Conservation (phyloP, 2,888 invertebrate species). For the Xylota sylvarum region DNA sequence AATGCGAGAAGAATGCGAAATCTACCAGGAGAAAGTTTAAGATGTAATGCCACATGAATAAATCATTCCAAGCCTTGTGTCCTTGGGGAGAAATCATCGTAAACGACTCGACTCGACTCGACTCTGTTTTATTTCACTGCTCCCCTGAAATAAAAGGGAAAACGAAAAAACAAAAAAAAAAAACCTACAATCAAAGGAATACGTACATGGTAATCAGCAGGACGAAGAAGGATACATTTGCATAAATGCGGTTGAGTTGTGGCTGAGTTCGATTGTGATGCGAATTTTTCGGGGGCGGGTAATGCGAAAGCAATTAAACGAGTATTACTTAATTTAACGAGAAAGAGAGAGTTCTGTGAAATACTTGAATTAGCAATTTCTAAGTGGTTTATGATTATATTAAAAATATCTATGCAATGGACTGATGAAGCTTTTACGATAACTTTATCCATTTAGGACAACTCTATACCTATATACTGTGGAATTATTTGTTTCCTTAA, state of each 20-base stretch:
- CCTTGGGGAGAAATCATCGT: slow-evolving; percentile 66
- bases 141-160: neutral
- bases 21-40: slow-evolving; percentile 51
- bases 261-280: slow-evolving; percentile 17
- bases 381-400: slow-evolving; percentile 31
- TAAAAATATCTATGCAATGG: slow-evolving; percentile 20
- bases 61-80: slow-evolving; percentile 56
- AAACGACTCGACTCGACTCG: slow-evolving; percentile 51
- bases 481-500: neutral
- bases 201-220: slow-evolving; percentile 28
- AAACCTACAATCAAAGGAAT: slow-evolving; percentile 48
- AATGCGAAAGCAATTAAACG: slow-evolving; percentile 45
- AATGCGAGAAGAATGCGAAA: slow-evolving; percentile 56
- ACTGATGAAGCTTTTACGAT: neutral
- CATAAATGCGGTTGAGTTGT: slow-evolving; percentile 42
- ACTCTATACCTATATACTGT: neutral
- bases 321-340: slow-evolving; percentile 12
- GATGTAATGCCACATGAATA: slow-evolving; percentile 68
- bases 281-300: slow-evolving; percentile 1
- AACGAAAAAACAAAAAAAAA: slow-evolving; percentile 5
- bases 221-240: slow-evolving; percentile 28
- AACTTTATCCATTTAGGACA: neutral
- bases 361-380: slow-evolving; percentile 5
- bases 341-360: slow-evolving; percentile 7
- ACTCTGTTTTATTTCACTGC: slow-evolving; percentile 41